Percentiles rank a stretch among this genome's conserved stretches.
These are phyloP conservation scores for Pogonomyrmex barbatus DNA, from an alignment of 1,140 invertebrate species.

Conservation along the genomic window DNA sequence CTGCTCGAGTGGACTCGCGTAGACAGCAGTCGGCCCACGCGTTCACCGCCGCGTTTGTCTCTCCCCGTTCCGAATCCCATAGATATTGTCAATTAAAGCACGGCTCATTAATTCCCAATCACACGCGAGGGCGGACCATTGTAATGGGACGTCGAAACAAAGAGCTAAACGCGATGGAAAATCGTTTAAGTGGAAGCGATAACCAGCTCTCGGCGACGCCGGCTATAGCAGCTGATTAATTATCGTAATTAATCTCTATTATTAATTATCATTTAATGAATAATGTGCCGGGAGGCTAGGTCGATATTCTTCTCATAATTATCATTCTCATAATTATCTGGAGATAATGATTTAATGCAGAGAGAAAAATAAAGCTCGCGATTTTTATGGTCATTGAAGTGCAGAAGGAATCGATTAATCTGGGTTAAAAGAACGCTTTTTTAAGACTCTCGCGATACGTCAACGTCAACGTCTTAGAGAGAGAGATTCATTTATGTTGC, in stretches of 20 bases:
- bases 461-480: constrained; percentile 9
- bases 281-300: neutral
- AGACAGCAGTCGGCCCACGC: constrained; percentile 58
- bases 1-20: neutral
- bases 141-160: constrained; percentile 13
- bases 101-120: constrained; percentile 48
- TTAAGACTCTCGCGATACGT: neutral
- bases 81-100: constrained; percentile 33
- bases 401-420: neutral
- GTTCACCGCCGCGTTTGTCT: constrained; percentile 55
- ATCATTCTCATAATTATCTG: neutral
- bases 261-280: constrained; percentile 22
- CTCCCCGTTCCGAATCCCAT: constrained; percentile 43
- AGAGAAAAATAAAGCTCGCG: neutral
- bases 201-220: neutral
- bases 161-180: constrained; percentile 27
- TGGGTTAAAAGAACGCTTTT: neutral
- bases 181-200: constrained; percentile 13
- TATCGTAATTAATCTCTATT: too few species aligned
- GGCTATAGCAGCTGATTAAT: too few species aligned
- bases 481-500: constrained; percentile 53
- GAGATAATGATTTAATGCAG: neutral
- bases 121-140: constrained; percentile 13
- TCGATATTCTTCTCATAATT: neutral
- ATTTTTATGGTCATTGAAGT: neutral